Evolutionary conservation across 1,140 invertebrate genomes (phyloP).

Genomic region (Pectinophora gossypiella): DNA sequence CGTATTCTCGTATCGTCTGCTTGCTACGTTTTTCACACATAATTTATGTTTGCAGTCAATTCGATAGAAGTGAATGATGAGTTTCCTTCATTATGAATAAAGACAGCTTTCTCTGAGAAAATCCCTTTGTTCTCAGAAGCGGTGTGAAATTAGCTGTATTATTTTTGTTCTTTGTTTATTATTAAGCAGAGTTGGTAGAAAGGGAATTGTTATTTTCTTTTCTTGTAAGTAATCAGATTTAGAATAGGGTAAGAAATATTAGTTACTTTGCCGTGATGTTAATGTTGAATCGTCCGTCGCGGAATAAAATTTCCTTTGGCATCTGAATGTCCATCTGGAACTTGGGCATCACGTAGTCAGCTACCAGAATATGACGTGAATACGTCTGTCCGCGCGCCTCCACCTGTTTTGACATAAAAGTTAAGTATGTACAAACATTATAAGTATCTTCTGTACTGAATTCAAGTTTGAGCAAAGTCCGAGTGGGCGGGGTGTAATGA

Average conservation of each 20-base stretch:
- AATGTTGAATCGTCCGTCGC: conserved; percentile 84
- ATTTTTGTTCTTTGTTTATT: not conserved
- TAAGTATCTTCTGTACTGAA: not conserved
- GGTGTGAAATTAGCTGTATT: not conserved
- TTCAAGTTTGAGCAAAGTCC: not conserved
- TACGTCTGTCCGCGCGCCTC: conserved; percentile 79
- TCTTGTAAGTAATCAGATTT: not conserved
- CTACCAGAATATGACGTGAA: conserved; percentile 85
- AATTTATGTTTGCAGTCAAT: not conserved
- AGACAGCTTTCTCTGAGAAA: conserved; percentile 3
- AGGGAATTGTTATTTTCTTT: conserved; percentile 2
- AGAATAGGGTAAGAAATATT: conserved; percentile 30
- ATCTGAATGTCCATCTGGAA: conserved; percentile 91
- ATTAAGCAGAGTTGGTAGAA: not conserved
- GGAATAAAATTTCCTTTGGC: conserved; percentile 87
- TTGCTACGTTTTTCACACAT: not conserved
- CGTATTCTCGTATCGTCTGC: not conserved
- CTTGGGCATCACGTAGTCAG: conserved; percentile 95
- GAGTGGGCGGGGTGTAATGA: not conserved
- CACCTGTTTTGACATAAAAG: no score
- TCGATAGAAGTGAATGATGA: not conserved
- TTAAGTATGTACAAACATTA: conserved; percentile 14
- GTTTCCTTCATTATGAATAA: not conserved
- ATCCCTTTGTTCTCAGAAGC: conserved; percentile 1
- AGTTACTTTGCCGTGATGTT: conserved; percentile 90